These are phyloP conservation scores for Sinocyclocheilus rhinocerous DNA, from an alignment of 2,113 vertebrate genomes.

Conservation along the genomic window DNA sequence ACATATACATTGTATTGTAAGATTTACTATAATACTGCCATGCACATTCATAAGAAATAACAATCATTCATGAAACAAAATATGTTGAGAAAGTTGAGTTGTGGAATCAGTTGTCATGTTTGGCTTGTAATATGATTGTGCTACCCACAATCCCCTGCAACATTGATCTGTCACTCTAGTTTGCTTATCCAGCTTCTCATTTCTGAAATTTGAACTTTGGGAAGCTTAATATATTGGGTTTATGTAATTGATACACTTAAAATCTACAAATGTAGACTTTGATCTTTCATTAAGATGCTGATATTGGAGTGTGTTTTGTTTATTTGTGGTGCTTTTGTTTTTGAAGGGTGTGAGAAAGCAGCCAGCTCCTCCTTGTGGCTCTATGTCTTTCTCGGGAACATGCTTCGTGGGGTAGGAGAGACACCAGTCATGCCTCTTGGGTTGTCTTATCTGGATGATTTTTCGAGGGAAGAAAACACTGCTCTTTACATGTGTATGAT, in stretches of 20 bases:
- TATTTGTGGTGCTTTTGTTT: conserved; percentile 24
- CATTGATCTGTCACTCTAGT: background rate
- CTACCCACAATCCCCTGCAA: background rate
- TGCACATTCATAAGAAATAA: background rate
- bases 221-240: background rate
- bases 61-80: background rate
- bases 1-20: background rate
- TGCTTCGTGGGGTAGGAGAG: conserved; percentile 92
- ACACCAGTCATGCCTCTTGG: conserved; percentile 93
- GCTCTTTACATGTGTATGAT: conserved; percentile 89
- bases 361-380: conserved; percentile 86
- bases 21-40: background rate
- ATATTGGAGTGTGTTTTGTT: background rate
- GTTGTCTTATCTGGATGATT: conserved; percentile 92
- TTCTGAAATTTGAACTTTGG: background rate
- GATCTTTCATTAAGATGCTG: background rate
- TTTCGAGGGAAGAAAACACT: conserved; percentile 83
- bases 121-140: conserved; percentile 32
- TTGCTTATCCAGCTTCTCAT: background rate
- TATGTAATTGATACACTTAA: background rate
- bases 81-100: background rate
- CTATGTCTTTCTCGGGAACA: conserved; percentile 90
- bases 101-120: background rate
- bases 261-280: background rate
- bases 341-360: conserved; percentile 83